Conservation (phyloP, 1,140 invertebrate genomes). For the Diachasmimorpha longicaudata region DNA sequence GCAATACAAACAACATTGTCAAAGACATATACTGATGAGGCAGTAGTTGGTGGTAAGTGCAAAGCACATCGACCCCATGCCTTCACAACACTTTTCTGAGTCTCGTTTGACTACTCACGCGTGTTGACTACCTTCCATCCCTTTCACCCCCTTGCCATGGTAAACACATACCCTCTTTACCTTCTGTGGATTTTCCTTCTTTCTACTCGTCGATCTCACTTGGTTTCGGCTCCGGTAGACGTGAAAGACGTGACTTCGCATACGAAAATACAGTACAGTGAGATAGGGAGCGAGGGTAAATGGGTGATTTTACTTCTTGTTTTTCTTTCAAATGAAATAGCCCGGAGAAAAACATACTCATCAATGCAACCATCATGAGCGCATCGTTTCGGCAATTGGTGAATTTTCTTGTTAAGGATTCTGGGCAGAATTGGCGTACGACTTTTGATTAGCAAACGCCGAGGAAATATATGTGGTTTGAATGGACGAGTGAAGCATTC, state of each 20-base stretch:
- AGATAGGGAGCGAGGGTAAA: not conserved
- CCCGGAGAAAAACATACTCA: not conserved
- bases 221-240: not conserved
- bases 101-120: not conserved
- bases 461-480: not conserved
- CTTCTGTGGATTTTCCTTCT: not conserved
- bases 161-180: not conserved
- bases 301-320: not conserved
- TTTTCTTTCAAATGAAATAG: not conserved
- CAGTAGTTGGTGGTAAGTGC: not conserved
- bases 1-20: not conserved
- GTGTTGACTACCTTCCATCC: not conserved
- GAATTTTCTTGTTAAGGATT: not conserved
- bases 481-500: too few relatives aligned
- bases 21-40: not conserved
- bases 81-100: not conserved
- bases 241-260: not conserved
- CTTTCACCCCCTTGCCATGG: not conserved
- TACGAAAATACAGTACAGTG: not conserved
- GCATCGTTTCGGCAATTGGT: not conserved
- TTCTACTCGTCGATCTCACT: not conserved
- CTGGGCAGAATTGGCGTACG: not conserved
- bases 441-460: not conserved
- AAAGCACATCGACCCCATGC: not conserved
- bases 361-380: not conserved